Evolutionary conservation across 2,797 vertebrate genomes (phyloP).

Genomic region (Sarcophilus harrisii): DNA sequence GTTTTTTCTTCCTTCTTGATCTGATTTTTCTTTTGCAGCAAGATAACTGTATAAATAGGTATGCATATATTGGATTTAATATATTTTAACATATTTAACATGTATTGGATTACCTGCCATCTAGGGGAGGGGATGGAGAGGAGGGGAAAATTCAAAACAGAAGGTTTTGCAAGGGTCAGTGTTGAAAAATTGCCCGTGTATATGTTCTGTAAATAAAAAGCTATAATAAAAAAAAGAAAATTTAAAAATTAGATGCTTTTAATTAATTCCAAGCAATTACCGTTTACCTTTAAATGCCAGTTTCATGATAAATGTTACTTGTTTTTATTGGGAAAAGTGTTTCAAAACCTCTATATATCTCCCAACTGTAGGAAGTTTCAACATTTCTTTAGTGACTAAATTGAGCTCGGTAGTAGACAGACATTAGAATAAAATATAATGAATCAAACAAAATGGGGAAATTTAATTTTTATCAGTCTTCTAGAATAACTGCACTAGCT

Average conservation of each 20-base stretch:
- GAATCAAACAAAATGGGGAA: constrained; percentile 24
- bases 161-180: too few relatives aligned
- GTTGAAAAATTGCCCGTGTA: too few relatives aligned
- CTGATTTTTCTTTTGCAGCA: too few relatives aligned
- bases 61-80: too few relatives aligned
- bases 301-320: neutral
- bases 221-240: too few relatives aligned
- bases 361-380: neutral
- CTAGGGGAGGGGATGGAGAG: too few relatives aligned
- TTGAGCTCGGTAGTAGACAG: neutral
- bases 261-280: constrained; percentile 17
- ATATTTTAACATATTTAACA: too few relatives aligned
- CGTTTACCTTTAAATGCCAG: neutral
- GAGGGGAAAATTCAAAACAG: too few relatives aligned
- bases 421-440: neutral
- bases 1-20: too few relatives aligned
- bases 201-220: too few relatives aligned
- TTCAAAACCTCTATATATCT: neutral
- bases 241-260: constrained; percentile 40
- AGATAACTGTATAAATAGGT: too few relatives aligned
- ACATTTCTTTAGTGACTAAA: neutral
- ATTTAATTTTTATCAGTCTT: constrained; percentile 5
- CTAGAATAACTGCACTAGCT: constrained; percentile 11
- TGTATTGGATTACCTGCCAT: too few relatives aligned
- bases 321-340: neutral